A percentile compares a stretch with the other conserved stretches of the same genome.
These are phyloP conservation scores for Nerophis ophidion DNA, from an alignment of 2,113 vertebrate species.

Conservation along the genomic window DNA sequence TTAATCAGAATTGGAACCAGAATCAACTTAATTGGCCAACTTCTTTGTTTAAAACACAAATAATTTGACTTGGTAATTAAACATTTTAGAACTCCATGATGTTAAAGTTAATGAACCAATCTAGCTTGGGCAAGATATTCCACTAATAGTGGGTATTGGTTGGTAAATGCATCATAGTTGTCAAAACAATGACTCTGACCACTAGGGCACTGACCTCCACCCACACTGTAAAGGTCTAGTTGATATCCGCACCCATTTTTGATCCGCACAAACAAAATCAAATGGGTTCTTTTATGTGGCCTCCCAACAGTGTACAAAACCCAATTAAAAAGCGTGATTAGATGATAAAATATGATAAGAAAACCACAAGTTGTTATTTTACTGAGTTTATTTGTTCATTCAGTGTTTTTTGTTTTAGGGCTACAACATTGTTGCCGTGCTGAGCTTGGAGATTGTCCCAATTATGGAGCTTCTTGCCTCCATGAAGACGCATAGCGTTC, in stretches of 20 bases:
- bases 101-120: no score
- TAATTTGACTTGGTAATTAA: no score
- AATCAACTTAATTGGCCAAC: background rate
- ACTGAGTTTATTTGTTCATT: background rate
- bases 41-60: no score
- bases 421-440: conserved; percentile 90
- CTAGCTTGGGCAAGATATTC: no score
- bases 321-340: no score
- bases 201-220: background rate
- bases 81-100: no score
- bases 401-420: conserved; percentile 66
- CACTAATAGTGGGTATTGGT: no score
- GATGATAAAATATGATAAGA: background rate
- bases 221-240: background rate
- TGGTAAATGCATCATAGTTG: no score
- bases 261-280: no score
- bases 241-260: no score
- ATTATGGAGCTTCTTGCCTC: conserved; percentile 95
- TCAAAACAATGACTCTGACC: background rate
- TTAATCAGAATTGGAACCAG: background rate
- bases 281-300: no score
- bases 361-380: background rate
- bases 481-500: conserved; percentile 92
- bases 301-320: no score
- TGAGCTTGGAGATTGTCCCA: conserved; percentile 89